Conservation (phyloP, 2,888 invertebrate genomes). For the Yponomeuta cagnagella region DNA sequence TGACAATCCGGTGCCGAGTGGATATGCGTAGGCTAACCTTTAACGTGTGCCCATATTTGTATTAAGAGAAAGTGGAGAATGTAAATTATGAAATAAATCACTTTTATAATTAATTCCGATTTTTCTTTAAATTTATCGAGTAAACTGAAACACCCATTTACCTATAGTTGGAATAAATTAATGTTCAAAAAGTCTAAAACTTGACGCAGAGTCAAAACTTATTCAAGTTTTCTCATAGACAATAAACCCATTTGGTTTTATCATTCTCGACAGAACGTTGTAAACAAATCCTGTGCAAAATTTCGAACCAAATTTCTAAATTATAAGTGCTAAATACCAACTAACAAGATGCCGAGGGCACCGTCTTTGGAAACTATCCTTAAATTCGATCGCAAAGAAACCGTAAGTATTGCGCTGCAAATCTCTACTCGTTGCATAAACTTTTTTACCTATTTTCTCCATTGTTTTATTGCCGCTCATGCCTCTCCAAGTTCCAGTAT, state of each 20-base stretch:
- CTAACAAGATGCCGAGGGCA: neutral
- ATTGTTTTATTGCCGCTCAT: no score
- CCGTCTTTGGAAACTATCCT: conserved; percentile 55
- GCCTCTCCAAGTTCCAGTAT: no score
- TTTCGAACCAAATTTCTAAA: neutral
- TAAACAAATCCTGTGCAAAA: neutral
- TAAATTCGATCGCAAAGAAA: conserved; percentile 48
- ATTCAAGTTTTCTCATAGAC: no score
- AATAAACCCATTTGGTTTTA: neutral
- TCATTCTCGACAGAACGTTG: neutral
- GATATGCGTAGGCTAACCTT: no score
- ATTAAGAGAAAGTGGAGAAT: neutral
- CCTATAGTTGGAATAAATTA: no score
- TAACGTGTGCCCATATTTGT: neutral
- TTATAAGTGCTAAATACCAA: neutral
- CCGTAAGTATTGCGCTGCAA: conserved; percentile 31
- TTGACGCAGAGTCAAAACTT: no score
- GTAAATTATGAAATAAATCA: neutral
- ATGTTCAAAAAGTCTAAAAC: no score
- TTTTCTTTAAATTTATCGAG: no score
- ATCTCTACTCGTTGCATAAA: neutral
- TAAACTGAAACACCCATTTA: no score
- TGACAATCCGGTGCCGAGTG: no score
- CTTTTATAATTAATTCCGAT: neutral
- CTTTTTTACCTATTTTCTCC: neutral